These are phyloP conservation scores for Empidonax alnorum DNA, from an alignment of 2,113 vertebrate genomes.

Conservation along the genomic window DNA sequence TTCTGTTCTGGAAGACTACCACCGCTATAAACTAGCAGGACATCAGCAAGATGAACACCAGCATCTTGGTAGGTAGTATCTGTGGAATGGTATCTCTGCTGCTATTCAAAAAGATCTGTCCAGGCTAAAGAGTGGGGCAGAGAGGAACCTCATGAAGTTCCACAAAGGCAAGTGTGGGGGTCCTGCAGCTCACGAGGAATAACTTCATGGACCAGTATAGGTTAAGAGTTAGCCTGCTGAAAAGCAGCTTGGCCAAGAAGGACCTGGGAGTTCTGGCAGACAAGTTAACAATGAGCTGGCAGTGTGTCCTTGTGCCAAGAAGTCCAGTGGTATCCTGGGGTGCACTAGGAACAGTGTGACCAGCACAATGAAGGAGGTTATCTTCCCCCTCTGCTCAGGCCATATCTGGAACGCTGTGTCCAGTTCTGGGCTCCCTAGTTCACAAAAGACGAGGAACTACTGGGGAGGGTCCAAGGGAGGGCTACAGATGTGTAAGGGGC, in stretches of 20 bases:
- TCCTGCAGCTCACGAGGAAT: not conserved
- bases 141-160: not conserved
- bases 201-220: not conserved
- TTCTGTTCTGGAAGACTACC: not conserved
- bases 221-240: not conserved
- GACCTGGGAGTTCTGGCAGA: no score
- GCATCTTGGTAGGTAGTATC: not conserved
- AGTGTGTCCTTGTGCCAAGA: not conserved
- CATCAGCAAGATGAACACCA: not conserved
- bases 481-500: not conserved
- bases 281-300: not conserved
- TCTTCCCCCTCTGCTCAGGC: not conserved
- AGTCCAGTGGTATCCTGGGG: no score
- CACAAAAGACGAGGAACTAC: not conserved
- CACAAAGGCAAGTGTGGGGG: not conserved
- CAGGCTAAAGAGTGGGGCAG: not conserved
- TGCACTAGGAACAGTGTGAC: not conserved
- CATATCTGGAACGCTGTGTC: not conserved
- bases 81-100: not conserved
- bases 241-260: not conserved
- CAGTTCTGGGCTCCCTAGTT: not conserved
- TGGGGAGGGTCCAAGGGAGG: not conserved
- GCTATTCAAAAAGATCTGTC: not conserved
- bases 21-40: not conserved
- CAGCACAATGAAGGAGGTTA: not conserved